These are phyloP conservation scores for Lithophane leautieri DNA, from an alignment of 2,888 invertebrate genomes.

Conservation along the genomic window DNA sequence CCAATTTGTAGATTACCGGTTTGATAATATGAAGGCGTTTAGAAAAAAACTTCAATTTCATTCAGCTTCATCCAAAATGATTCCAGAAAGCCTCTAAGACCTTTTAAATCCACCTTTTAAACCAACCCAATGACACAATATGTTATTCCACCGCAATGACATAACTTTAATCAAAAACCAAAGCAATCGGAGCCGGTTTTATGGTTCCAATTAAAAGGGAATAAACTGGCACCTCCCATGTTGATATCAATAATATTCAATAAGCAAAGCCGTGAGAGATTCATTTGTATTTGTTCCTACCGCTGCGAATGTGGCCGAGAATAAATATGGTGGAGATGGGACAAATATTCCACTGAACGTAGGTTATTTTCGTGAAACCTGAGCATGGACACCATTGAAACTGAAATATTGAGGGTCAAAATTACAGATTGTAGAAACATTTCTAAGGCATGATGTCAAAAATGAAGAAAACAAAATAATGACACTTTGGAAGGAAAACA, in stretches of 20 bases:
- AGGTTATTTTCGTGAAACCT: neutral
- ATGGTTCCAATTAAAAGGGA: constrained; percentile 80
- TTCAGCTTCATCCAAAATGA: neutral
- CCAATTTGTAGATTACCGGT: too few relatives aligned
- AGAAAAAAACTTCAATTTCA: neutral
- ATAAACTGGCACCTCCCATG: constrained; percentile 83
- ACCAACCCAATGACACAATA: neutral
- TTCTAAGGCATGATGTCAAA: neutral
- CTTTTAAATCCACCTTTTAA: neutral
- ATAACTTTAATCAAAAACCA: constrained; percentile 50
- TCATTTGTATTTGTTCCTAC: constrained; percentile 79
- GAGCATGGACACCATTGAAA: neutral
- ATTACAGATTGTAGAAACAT: neutral
- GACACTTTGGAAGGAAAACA: neutral
- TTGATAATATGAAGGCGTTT: neutral
- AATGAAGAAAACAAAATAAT: neutral
- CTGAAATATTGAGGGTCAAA: neutral
- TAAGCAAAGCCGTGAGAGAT: constrained; percentile 77
- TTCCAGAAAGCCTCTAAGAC: neutral
- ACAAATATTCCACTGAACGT: neutral
- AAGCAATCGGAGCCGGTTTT: constrained; percentile 52
- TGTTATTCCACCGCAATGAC: constrained; percentile 8
- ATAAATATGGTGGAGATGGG: constrained; percentile 36
- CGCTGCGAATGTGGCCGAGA: constrained; percentile 71
- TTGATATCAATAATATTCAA: constrained; percentile 77